These are phyloP conservation scores for Mesocricetus auratus DNA, from an alignment of 2,113 vertebrate genomes.

Conservation along the genomic window DNA sequence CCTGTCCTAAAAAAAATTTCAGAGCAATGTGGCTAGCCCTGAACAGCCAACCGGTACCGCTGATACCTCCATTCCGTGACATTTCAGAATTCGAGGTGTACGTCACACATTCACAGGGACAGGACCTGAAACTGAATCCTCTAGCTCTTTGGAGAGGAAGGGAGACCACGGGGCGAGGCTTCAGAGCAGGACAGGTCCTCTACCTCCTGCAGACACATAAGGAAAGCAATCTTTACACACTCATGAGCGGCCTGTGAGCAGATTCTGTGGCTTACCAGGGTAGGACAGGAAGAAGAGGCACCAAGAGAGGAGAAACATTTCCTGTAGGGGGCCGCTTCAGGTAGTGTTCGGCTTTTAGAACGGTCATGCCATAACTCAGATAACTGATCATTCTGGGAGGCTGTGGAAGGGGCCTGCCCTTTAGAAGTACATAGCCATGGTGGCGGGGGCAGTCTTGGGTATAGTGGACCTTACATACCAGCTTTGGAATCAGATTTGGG, in stretches of 20 bases:
- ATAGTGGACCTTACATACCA: not conserved
- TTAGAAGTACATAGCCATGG: not conserved
- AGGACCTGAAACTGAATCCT: not conserved
- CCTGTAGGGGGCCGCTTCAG: not conserved
- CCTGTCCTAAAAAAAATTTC: not conserved
- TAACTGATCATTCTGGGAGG: not conserved
- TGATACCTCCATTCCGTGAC: not conserved
- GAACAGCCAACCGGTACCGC: not conserved
- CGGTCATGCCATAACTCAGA: not conserved
- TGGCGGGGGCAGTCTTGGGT: accelerated
- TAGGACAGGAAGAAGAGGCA: not conserved
- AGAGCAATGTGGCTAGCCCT: not conserved
- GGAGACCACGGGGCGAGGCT: not conserved
- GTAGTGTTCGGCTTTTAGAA: not conserved
- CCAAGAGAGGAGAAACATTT: not conserved
- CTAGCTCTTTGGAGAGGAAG: not conserved
- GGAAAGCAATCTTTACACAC: not conserved
- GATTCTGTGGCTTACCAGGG: not conserved
- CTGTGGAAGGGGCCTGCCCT: accelerated
- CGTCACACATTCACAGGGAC: not conserved
- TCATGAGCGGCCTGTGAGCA: not conserved
- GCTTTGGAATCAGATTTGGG: not conserved
- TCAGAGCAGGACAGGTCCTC: not conserved
- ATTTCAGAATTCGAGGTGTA: not conserved
- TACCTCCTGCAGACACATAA: not conserved